Base-by-base conservation (phyloP, 1,140 invertebrate species). In the Palaemon carinicauda region DNA sequence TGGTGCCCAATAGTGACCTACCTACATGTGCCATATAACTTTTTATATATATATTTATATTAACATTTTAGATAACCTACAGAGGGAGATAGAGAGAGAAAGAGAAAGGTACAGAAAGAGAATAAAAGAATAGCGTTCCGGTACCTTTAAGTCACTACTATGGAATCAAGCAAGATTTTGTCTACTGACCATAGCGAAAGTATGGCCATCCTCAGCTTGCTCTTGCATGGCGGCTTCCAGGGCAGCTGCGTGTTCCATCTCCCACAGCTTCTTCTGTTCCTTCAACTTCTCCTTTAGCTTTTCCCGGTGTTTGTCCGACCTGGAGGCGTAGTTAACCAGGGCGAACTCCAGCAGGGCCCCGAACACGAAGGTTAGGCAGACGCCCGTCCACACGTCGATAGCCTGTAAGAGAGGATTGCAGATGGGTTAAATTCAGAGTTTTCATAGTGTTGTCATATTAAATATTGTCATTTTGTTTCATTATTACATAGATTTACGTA, bases 201-300 rank as follows among this genome's bases (percentile, higher is more conserved):
- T 96, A 90, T 95, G 94, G 90, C 95, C 95, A 91, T 97, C 96
- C 33, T 90, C 90, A n/a, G 89, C 90, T 53, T 89, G 90, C 91
- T 96, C 96, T 15, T 95, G 95, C 27, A 95, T 94, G 33, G 60
- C 82, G 3, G 95, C 95, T 92, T 97, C 96, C 91, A 97, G 94
- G 69, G 95, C 95, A 24, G 94, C 93, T 3, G 95, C 95, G 89
- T 96, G 95, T n/a, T 89, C 88, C 81, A 83, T 71, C 69, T 89
- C 88, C 88, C 88, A 89, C 89, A 92, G 88, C 79, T 90, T 89
- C 91, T 97, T 96, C 92, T 96, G 93, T 93, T 97, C 96, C 91
- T 91, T 93, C 89, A 96, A 94, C 91, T 96, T 95, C 92, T 97
- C 97, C 93, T 97, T 91, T 73, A 90, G 56, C 65, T 90, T 90